phyloP scores from a whole-genome alignment of 2,113 vertebrate species.

The Isichthys henryi region DNA sequence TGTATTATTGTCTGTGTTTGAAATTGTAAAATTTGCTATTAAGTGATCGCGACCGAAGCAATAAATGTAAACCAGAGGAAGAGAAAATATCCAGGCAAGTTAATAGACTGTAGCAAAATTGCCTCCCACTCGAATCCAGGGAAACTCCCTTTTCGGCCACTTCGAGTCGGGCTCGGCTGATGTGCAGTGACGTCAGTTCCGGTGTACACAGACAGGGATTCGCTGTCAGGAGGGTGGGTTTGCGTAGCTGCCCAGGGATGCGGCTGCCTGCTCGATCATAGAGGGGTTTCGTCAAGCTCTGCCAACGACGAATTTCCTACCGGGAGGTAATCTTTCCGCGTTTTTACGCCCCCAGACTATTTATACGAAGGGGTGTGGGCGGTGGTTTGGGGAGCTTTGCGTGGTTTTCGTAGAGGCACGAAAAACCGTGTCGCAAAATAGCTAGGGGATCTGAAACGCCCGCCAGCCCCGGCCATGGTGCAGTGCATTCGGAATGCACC shows the following conservation, averaged over 20 bases:
- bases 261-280: constrained; percentile 32
- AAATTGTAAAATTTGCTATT: not conserved
- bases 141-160: constrained; percentile 22
- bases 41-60: not conserved
- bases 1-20: not conserved
- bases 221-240: constrained; percentile 67
- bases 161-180: not conserved
- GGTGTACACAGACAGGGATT: constrained; percentile 64
- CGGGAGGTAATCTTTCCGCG: not conserved
- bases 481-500: not conserved
- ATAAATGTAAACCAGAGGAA: not conserved
- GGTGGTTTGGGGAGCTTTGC: not conserved
- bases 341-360: not conserved
- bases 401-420: not conserved
- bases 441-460: constrained; percentile 1
- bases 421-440: constrained; percentile 17
- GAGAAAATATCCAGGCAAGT: not conserved
- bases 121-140: constrained; percentile 17
- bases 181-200: constrained; percentile 42
- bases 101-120: not conserved
- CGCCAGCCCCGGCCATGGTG: constrained; percentile 20
- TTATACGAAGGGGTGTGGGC: not conserved
- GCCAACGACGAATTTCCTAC: not conserved
- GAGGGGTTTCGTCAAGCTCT: constrained; percentile 22
- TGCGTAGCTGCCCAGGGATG: constrained; percentile 64